Conservation (phyloP, 2,797 vertebrate genomes). For the Lagocephalus sceleratus region DNA sequence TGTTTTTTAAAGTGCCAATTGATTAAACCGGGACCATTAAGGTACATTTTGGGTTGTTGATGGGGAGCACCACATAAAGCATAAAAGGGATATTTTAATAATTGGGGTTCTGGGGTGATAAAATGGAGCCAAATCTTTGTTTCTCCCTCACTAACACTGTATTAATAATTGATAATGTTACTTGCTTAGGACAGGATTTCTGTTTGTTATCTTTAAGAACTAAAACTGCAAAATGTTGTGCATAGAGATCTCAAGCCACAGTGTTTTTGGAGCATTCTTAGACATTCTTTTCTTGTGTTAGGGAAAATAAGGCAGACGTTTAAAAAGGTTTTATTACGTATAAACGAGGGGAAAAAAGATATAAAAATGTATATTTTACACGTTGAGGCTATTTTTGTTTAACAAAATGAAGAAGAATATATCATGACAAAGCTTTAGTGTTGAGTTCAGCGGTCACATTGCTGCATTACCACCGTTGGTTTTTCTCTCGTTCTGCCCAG, state of each 20-base stretch:
- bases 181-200: constrained; percentile 87
- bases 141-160: constrained; percentile 79
- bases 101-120: constrained; percentile 35
- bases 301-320: constrained; percentile 83
- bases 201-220: constrained; percentile 91
- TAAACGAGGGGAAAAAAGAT: constrained; percentile 86
- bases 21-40: constrained; percentile 75
- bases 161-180: constrained; percentile 85
- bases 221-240: constrained; percentile 82
- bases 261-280: constrained; percentile 82
- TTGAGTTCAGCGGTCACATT: constrained; percentile 90
- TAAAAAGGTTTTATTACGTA: constrained; percentile 89
- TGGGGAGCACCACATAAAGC: constrained; percentile 37
- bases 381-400: constrained; percentile 98
- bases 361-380: constrained; percentile 90
- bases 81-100: constrained; percentile 61
- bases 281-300: constrained; percentile 86
- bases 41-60: constrained; percentile 61
- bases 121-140: constrained; percentile 71
- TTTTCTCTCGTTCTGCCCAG: constrained; percentile 83
- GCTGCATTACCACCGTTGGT: constrained; percentile 75
- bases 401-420: constrained; percentile 78
- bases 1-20: constrained; percentile 79
- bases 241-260: constrained; percentile 86
- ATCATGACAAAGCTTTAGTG: constrained; percentile 85